Conservation (phyloP, 2,113 vertebrate species). For the Cnemophilus loriae region DNA sequence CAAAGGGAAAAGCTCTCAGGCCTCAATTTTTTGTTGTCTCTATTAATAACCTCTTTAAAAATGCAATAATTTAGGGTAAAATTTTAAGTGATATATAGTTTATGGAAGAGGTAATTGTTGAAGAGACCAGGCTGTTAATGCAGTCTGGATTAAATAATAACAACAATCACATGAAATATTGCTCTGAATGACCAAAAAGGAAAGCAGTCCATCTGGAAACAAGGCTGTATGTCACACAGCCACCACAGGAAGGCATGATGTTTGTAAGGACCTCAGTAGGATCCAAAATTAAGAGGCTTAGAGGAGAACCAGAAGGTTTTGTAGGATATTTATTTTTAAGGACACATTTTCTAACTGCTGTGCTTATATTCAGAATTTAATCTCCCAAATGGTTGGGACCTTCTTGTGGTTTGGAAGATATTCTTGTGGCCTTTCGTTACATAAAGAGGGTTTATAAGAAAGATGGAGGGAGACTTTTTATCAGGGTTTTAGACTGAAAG, state of each 20-base stretch:
- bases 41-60: not conserved
- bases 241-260: not conserved
- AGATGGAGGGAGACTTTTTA: not conserved
- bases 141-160: not conserved
- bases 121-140: not conserved
- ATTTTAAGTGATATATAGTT: not conserved
- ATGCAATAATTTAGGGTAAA: not conserved
- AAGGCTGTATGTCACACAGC: not conserved
- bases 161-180: not conserved
- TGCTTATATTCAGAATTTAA: not conserved
- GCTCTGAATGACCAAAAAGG: not conserved
- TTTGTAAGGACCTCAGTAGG: not conserved
- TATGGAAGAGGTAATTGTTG: not conserved
- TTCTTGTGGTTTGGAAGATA: not conserved
- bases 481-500: not conserved
- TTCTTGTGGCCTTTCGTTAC: not conserved
- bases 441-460: not conserved
- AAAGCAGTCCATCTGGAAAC: not conserved
- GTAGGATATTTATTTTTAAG: not conserved
- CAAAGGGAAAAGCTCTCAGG: not conserved
- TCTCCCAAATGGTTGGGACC: not conserved
- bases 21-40: not conserved
- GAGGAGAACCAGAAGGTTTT: not conserved
- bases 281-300: not conserved
- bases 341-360: not conserved